These are phyloP conservation scores for Syrrhaptes paradoxus DNA, from an alignment of 2,113 vertebrate genomes.

Conservation along the genomic window DNA sequence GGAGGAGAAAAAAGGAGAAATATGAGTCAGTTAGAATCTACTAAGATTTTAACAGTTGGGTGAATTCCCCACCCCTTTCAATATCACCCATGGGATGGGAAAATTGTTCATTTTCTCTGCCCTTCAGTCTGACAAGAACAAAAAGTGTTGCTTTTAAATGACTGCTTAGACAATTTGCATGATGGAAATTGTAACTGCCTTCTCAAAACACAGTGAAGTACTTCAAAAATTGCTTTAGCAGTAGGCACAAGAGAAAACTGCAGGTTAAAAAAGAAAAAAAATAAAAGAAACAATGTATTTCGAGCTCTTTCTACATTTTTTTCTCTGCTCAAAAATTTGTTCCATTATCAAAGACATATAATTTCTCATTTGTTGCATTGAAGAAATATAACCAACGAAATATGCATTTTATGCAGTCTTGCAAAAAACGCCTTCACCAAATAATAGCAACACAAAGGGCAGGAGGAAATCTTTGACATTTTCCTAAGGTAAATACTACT, in stretches of 20 bases:
- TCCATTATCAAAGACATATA: background rate
- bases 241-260: background rate
- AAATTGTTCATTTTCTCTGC: constrained; percentile 20
- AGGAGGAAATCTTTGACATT: background rate
- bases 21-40: background rate
- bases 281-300: background rate
- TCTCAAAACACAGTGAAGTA: background rate
- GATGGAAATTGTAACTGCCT: background rate
- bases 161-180: constrained; percentile 24
- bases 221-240: background rate
- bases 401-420: background rate
- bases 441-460: background rate
- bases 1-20: background rate
- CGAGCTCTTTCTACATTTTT: background rate
- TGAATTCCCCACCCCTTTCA: background rate
- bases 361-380: background rate
- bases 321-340: background rate
- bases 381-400: background rate
- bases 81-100: background rate
- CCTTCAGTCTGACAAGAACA: constrained; percentile 11
- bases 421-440: background rate
- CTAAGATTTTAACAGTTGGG: background rate
- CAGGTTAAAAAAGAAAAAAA: background rate
- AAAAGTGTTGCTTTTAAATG: background rate
- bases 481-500: background rate